phyloP scores from a whole-genome alignment of 2,888 invertebrate species.

The Sphecodes monilicornis region DNA sequence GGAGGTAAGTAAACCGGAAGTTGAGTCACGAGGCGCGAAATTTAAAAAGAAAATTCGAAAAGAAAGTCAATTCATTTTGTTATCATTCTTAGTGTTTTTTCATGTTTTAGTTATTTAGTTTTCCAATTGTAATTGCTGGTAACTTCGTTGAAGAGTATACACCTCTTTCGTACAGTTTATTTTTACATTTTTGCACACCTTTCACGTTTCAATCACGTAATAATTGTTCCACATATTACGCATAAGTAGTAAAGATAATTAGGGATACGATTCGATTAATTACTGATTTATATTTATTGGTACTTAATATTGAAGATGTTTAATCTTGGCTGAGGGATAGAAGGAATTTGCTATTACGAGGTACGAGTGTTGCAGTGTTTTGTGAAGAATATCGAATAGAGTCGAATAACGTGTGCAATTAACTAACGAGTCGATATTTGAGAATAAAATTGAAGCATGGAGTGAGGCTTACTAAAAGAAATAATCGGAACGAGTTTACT shows the following conservation, averaged over 20 bases:
- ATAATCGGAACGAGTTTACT: slow-evolving; percentile 18
- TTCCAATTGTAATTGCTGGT: background rate
- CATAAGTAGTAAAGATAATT: slow-evolving; percentile 20
- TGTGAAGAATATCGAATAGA: slow-evolving; percentile 6
- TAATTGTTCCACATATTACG: slow-evolving; percentile 31
- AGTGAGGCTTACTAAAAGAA: slow-evolving; percentile 34
- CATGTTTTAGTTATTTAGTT: background rate
- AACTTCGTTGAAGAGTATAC: background rate
- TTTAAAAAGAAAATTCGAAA: background rate
- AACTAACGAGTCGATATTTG: slow-evolving; percentile 34
- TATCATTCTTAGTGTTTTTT: background rate
- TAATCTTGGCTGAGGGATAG: slow-evolving; percentile 7
- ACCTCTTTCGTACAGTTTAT: background rate
- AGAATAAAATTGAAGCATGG: slow-evolving; percentile 48
- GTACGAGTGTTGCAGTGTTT: slow-evolving; percentile 52
- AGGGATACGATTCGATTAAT: background rate
- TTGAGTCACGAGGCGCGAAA: background rate
- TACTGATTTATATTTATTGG: background rate
- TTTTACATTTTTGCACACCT: slow-evolving; percentile 10
- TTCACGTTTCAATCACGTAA: background rate
- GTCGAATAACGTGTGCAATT: slow-evolving; percentile 18
- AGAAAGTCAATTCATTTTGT: background rate
- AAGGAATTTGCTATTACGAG: slow-evolving; percentile 39
- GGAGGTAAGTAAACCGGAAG: slow-evolving; percentile 90
- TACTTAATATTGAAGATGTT: background rate